These are phyloP conservation scores for Conomelus anceps DNA, from an alignment of 2,888 invertebrate species.

Conservation along the genomic window DNA sequence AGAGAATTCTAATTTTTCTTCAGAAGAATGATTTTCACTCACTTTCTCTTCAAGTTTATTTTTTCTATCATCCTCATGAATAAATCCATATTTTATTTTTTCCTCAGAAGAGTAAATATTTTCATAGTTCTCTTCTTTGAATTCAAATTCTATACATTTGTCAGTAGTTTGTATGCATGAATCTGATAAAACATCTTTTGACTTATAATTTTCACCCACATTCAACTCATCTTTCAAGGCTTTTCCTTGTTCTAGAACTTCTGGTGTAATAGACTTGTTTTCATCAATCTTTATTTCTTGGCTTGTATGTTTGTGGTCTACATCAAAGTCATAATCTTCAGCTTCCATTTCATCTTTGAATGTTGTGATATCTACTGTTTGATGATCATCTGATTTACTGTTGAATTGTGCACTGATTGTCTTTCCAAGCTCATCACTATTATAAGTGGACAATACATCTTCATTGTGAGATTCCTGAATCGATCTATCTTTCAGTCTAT, in stretches of 20 bases:
- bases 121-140: constrained; percentile 39
- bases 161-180: not conserved
- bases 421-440: not conserved
- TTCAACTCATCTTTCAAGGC: not conserved
- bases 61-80: constrained; percentile 26
- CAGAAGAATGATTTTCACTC: not conserved
- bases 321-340: not conserved
- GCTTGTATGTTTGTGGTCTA: not conserved
- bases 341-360: not conserved
- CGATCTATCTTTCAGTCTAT: constrained; percentile 34
- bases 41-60: constrained; percentile 28
- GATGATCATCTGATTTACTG: not conserved
- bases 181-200: not conserved
- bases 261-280: not conserved
- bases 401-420: not conserved
- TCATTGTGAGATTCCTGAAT: constrained; percentile 34
- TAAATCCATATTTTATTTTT: constrained; percentile 37
- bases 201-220: not conserved
- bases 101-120: constrained; percentile 34
- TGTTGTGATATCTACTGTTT: not conserved
- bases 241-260: not conserved
- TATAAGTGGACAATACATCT: constrained; percentile 15
- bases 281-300: not conserved
- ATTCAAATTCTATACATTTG: not conserved
- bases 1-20: not conserved